Evolutionary conservation across 2,797 vertebrate genomes (phyloP).

Genomic region (Thaleichthys pacificus): DNA sequence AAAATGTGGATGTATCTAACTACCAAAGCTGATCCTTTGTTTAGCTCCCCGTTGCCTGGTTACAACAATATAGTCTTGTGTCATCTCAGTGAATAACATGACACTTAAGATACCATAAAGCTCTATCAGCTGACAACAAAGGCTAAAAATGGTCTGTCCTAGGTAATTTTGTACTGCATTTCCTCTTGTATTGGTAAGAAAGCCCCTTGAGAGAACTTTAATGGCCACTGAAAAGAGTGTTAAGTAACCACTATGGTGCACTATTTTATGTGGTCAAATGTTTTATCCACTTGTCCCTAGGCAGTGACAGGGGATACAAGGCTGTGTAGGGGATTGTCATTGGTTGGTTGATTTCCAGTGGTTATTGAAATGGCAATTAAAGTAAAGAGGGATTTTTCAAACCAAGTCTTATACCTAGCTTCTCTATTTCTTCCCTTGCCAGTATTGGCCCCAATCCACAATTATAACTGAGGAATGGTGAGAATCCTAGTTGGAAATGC

Average conservation of each 20-base stretch:
- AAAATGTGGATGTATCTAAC: not conserved
- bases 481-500: constrained; percentile 25
- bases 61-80: not conserved
- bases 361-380: constrained; percentile 20
- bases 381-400: constrained; percentile 21
- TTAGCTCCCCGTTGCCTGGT: not conserved
- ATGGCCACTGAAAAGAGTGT: not conserved
- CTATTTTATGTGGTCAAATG: constrained; percentile 14
- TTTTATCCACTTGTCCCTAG: constrained; percentile 17
- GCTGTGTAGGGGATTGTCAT: constrained; percentile 7
- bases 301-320: constrained; percentile 1
- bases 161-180: not conserved
- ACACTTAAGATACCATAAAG: not conserved
- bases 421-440: constrained; percentile 21
- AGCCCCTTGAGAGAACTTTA: not conserved
- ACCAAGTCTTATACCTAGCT: not conserved
- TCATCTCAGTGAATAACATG: not conserved
- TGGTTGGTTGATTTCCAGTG: constrained; percentile 26
- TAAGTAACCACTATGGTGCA: constrained; percentile 1
- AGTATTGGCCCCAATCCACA: constrained; percentile 24
- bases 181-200: not conserved
- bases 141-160: not conserved
- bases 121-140: not conserved
- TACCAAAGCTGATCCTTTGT: not conserved
- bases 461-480: constrained; percentile 42